Percentiles rank a stretch among this genome's conserved stretches.
These are phyloP conservation scores for Pyralis farinalis DNA, from an alignment of 2,888 invertebrate genomes.

Conservation along the genomic window DNA sequence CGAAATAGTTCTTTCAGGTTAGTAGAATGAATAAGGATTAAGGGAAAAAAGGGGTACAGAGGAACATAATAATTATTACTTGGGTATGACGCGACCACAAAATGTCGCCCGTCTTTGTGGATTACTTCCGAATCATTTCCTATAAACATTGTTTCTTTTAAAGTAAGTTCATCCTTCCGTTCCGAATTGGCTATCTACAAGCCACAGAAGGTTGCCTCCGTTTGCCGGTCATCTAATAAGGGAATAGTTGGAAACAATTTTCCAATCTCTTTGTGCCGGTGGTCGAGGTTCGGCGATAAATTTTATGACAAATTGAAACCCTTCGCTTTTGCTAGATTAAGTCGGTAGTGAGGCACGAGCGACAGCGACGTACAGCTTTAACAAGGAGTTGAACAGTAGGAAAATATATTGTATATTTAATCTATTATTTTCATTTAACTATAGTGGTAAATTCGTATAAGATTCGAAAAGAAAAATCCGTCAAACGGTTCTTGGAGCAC, in stretches of 20 bases:
- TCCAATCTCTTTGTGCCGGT: conserved; percentile 49
- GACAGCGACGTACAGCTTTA: no score
- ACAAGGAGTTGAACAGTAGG: no score
- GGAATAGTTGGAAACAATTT: conserved; percentile 50
- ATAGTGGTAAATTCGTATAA: no score
- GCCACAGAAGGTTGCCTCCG: conserved; percentile 24
- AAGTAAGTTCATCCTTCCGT: not conserved
- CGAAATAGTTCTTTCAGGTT: no score
- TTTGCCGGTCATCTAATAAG: conserved; percentile 40
- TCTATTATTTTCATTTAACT: no score
- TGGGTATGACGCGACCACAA: not conserved
- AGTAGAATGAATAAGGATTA: no score
- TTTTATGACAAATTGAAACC: conserved; percentile 59
- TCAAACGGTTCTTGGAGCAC: no score
- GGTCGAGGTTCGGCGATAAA: conserved; percentile 43
- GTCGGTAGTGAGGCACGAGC: conserved; percentile 24
- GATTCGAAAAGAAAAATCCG: no score
- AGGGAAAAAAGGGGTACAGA: no score
- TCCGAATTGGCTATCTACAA: conserved; percentile 13
- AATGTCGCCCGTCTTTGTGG: not conserved
- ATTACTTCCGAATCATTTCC: conserved; percentile 4
- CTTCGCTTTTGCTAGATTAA: conserved; percentile 37
- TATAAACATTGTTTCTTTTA: conserved; percentile 9
- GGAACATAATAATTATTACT: no score
- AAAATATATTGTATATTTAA: no score